These are phyloP conservation scores for Trichonephila clavipes DNA, from an alignment of 1,140 invertebrate species.

Conservation along the genomic window DNA sequence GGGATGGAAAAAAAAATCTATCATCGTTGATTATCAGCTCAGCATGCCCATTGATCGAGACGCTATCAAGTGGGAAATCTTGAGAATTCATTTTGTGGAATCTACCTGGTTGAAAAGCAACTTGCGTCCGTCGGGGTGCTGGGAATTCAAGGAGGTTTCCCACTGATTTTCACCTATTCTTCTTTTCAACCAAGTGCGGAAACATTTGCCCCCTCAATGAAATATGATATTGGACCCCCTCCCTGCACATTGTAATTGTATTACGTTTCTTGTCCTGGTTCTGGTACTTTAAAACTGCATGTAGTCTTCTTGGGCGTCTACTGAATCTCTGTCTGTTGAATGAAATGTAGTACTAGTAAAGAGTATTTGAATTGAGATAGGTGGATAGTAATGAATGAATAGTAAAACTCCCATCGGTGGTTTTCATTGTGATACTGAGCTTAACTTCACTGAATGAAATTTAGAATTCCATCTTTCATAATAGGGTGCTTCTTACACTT, in stretches of 20 bases:
- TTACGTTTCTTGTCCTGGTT: slow-evolving; percentile 22
- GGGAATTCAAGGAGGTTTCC: slow-evolving; percentile 57
- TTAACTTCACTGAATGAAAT: no score
- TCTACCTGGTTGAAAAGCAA: background rate
- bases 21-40: background rate
- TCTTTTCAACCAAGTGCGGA: slow-evolving; percentile 30
- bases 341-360: no score
- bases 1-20: background rate
- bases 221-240: slow-evolving; percentile 60
- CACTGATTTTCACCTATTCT: slow-evolving; percentile 68
- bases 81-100: background rate
- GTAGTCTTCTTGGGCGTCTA: background rate
- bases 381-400: no score
- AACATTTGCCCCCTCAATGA: slow-evolving; percentile 2
- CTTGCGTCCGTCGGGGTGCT: slow-evolving; percentile 38
- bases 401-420: no score
- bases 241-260: slow-evolving; percentile 7
- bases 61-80: slow-evolving; percentile 63
- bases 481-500: no score
- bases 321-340: background rate
- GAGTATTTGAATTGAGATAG: no score
- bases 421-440: no score
- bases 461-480: no score
- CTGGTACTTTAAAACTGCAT: background rate
- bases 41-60: background rate